These are phyloP conservation scores for Amphipyra tragopoginis DNA, from an alignment of 2,888 invertebrate genomes.

Conservation along the genomic window DNA sequence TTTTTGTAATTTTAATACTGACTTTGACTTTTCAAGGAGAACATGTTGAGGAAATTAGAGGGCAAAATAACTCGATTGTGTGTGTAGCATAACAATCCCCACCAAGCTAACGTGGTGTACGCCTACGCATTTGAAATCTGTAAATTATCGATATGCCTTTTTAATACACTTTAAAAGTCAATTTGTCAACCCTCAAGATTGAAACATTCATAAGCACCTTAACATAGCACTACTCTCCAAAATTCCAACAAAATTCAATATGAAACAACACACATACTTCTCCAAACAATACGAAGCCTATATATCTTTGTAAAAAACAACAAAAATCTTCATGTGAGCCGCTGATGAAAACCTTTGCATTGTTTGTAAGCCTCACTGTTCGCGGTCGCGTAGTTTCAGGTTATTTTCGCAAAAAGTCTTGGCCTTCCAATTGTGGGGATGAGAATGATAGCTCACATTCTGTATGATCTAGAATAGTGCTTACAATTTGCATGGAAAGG, in stretches of 20 bases:
- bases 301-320: slow-evolving; percentile 39
- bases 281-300: slow-evolving; percentile 26
- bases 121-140: no score
- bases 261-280: slow-evolving; percentile 1
- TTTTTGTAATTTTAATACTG: no score
- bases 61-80: no score
- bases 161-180: no score
- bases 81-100: no score
- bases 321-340: slow-evolving; percentile 26
- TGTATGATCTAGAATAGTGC: slow-evolving; percentile 19
- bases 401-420: slow-evolving; percentile 46
- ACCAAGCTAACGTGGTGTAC: no score
- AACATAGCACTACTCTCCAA: no score
- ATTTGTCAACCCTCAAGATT: no score
- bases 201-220: no score
- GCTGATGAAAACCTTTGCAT: slow-evolving; percentile 51
- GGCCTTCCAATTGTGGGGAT: slow-evolving; percentile 22
- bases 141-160: no score
- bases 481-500: slow-evolving; percentile 19
- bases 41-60: no score
- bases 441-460: slow-evolving; percentile 25
- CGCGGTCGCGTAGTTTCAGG: slow-evolving; percentile 35
- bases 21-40: no score
- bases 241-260: slow-evolving; percentile 1
- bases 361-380: slow-evolving; percentile 37